Base-by-base conservation (phyloP, 64 coral and sea anemone genomes). In the Catalaphyllia jardinei region DNA sequence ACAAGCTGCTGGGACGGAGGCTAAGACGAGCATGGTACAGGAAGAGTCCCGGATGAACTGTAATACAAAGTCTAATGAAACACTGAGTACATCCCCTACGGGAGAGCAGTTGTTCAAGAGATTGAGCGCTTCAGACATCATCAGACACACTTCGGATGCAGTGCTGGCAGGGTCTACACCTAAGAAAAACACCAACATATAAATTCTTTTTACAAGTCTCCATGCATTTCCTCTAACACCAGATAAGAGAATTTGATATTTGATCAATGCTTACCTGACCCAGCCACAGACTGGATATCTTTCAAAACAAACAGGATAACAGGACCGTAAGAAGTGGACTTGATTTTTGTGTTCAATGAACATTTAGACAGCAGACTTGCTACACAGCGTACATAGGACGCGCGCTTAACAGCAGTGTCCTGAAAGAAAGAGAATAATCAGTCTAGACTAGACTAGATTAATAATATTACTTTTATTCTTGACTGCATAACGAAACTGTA, bases 71-170 rank as follows among this genome's bases (percentile, higher is more conserved):
- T 96, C 80, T 29, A 93, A 57, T 4, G 87, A 86, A 7, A 88
- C 82, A 16, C 63, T 77, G 10, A 88, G 73, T 75, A 93, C 88
- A 75, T 91, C 82, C 38, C 87, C 81, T 22, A 93, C 91, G 22
- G 95, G 91, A 19, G 92, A 93, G 28, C 95, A 96, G 31, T 83
- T 96, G 62, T 96, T 96, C 16, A 96, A 60, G 2, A 96, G 88
- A 71, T 96, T 93, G 29, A 96, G 82, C 60, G 86, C 80, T 54
- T 96, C 95, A 1, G 88, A 93, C 77, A 96, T 88, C 88, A 96
- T 87, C 22, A 93, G 50, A 31, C 95, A 96, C 31, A 96, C 91
- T 31, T 96, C 95, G 9, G 95, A 93, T 8, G 92, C 83, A 24
- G 95, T 96, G 15, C 76, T 93, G 15, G 81, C 67, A 50, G 91